Conservation (phyloP, 2,888 invertebrate genomes). For the Selenia dentaria region DNA sequence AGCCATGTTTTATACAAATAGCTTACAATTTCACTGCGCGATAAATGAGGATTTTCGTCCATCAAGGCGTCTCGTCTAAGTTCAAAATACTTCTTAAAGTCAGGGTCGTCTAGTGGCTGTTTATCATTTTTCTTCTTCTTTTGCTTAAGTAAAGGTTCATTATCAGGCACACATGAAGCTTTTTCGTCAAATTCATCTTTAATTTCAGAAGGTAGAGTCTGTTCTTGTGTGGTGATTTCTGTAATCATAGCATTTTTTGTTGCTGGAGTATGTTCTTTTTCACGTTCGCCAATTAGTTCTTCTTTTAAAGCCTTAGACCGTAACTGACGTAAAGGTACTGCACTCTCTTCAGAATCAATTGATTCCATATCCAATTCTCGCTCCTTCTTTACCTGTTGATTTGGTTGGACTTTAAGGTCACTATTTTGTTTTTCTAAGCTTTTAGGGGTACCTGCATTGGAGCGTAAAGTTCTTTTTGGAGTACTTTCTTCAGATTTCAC, state of each 20-base stretch:
- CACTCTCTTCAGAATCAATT: conserved; percentile 42
- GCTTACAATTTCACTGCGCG: conserved; percentile 68
- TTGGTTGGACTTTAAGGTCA: no score
- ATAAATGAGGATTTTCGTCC: conserved; percentile 80
- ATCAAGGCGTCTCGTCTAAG: conserved; percentile 73
- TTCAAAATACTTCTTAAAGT: conserved; percentile 79
- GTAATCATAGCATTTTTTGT: background rate
- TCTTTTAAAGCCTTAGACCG: conserved; percentile 33
- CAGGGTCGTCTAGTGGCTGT: conserved; percentile 54
- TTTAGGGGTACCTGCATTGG: conserved; percentile 6
- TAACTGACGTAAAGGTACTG: conserved; percentile 37
- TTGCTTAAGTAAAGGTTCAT: conserved; percentile 41
- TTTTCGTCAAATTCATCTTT: conserved; percentile 45
- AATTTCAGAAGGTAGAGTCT: conserved; percentile 25
- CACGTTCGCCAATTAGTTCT: conserved; percentile 22
- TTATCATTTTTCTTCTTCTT: conserved; percentile 39
- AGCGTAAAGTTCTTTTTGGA: conserved; percentile 6
- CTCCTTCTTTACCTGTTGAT: conserved; percentile 8
- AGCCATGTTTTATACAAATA: conserved; percentile 81
- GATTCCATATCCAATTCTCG: conserved; percentile 38
- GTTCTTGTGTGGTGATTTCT: background rate
- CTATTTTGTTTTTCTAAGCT: conserved; percentile 5
- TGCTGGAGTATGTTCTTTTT: background rate
- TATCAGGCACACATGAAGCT: conserved; percentile 44
- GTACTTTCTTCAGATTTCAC: conserved; percentile 8